Evolutionary conservation across 35 echinoderm and acorn worm species (phyloP).

Genomic region (Diadema setosum): DNA sequence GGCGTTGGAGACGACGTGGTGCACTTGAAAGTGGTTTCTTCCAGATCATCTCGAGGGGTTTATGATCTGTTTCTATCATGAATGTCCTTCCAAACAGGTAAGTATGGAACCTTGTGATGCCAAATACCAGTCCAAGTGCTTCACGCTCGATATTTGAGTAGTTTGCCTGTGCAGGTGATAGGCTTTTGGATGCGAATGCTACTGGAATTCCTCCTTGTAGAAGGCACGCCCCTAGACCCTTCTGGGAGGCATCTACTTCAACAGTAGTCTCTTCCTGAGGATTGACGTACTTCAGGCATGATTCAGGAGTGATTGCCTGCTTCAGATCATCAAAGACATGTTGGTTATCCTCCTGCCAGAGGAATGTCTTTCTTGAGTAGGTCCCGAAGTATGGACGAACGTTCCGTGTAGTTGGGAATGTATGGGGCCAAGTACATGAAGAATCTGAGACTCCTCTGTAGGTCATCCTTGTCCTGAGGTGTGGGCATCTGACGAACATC

Average conservation of each 20-base stretch:
- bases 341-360: slow-evolving; percentile 11
- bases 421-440: slow-evolving; percentile 34
- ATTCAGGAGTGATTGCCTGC: not conserved
- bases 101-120: too few relatives aligned
- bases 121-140: too few relatives aligned
- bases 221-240: slow-evolving; percentile 55
- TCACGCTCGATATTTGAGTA: too few relatives aligned
- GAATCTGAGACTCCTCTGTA: slow-evolving; percentile 27
- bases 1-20: too few relatives aligned
- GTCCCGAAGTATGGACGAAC: not conserved
- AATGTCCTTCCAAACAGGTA: too few relatives aligned
- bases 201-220: slow-evolving; percentile 50
- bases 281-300: slow-evolving; percentile 10
- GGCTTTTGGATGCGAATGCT: slow-evolving; percentile 54
- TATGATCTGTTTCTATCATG: slow-evolving; percentile 50
- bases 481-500: slow-evolving; percentile 36
- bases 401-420: slow-evolving; percentile 11
- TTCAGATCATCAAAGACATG: not conserved
- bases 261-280: not conserved
- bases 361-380: slow-evolving; percentile 30
- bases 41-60: slow-evolving; percentile 45
- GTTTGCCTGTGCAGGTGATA: too few relatives aligned
- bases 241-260: slow-evolving; percentile 39
- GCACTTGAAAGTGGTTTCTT: slow-evolving; percentile 43
- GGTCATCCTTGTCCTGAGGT: slow-evolving; percentile 63